Percentiles rank a stretch among this genome's conserved stretches.
Conservation (phyloP, 2,888 invertebrate species). For the Cyclophora albipunctata region DNA sequence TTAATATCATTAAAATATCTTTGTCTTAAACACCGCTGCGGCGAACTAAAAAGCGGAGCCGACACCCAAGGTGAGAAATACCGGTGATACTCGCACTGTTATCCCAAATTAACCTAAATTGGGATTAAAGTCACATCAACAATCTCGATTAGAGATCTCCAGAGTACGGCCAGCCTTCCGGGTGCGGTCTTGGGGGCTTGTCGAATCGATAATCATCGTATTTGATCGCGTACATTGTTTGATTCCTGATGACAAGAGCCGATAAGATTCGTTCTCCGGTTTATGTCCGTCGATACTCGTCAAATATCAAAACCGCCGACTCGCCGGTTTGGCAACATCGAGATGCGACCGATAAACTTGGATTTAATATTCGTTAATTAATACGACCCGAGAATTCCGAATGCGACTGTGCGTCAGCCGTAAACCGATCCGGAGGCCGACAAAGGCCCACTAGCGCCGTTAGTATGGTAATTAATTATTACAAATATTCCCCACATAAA, state of each 20-base stretch:
- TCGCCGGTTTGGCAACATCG: constrained; percentile 68
- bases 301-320: constrained; percentile 59
- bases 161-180: constrained; percentile 27
- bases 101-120: constrained; percentile 49
- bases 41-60: constrained; percentile 56
- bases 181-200: constrained; percentile 30
- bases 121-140: constrained; percentile 35
- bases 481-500: constrained; percentile 62
- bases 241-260: constrained; percentile 63
- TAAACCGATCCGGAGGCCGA: constrained; percentile 62
- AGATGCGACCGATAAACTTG: constrained; percentile 71
- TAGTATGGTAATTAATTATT: constrained; percentile 73
- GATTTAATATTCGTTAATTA: constrained; percentile 74
- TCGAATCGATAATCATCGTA: constrained; percentile 55
- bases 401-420: constrained; percentile 66
- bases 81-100: constrained; percentile 46
- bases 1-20: constrained; percentile 75
- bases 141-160: constrained; percentile 34
- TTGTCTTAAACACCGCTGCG: constrained; percentile 65
- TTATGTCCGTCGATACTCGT: constrained; percentile 47
- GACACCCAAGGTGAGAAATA: constrained; percentile 69
- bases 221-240: constrained; percentile 68
- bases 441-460: constrained; percentile 68
- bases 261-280: constrained; percentile 57
- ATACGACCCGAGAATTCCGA: constrained; percentile 68